phyloP scores from a whole-genome alignment of 2,113 vertebrate species.

The Abramis brama region DNA sequence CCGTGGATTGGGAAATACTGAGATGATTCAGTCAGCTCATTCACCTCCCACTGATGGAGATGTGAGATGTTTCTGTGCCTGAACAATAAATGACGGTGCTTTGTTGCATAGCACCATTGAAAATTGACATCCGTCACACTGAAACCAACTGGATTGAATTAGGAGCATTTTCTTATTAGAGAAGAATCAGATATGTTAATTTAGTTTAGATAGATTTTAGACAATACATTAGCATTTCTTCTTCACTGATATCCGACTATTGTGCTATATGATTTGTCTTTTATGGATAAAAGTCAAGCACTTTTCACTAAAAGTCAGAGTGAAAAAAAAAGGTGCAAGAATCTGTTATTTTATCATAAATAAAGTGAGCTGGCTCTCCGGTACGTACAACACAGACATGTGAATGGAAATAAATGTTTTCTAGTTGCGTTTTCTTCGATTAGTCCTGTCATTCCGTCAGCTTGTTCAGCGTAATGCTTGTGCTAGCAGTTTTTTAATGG shows the following conservation, averaged over 20 bases:
- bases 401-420: slow-evolving; percentile 38
- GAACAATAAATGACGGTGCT: not conserved
- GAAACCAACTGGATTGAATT: not conserved
- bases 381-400: slow-evolving; percentile 13
- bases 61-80: slow-evolving; percentile 1
- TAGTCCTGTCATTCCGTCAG: slow-evolving; percentile 2
- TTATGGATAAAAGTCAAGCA: not conserved
- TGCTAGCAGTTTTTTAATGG: not conserved
- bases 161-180: not conserved
- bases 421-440: slow-evolving; percentile 13
- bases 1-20: not conserved
- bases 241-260: not conserved
- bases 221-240: not conserved
- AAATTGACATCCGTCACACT: not conserved
- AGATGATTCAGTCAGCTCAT: slow-evolving; percentile 11
- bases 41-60: slow-evolving; percentile 1
- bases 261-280: not conserved
- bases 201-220: not conserved
- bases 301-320: not conserved
- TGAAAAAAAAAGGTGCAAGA: not conserved
- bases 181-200: slow-evolving; percentile 1
- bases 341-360: slow-evolving; percentile 10
- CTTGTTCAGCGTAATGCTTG: slow-evolving; percentile 10
- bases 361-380: slow-evolving; percentile 41
- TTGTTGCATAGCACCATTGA: not conserved